Conservation (phyloP, 2,888 invertebrate genomes). For the Anoplius nigerrimus region DNA sequence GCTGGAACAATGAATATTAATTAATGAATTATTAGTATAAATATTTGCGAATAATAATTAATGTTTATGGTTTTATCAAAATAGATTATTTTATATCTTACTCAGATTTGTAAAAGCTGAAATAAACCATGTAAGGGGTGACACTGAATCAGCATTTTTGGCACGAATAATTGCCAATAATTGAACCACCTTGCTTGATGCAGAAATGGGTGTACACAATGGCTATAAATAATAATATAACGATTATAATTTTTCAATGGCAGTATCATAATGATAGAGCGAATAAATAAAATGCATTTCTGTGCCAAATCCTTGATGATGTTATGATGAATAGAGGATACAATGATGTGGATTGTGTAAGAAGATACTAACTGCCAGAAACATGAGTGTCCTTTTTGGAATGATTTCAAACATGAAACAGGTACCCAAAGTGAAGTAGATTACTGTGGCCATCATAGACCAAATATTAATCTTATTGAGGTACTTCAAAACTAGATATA, state of each 20-base stretch:
- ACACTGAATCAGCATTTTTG: slow-evolving; percentile 86
- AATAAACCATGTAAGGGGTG: slow-evolving; percentile 87
- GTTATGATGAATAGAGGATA: too few species aligned
- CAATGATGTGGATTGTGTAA: neutral
- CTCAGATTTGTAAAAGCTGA: slow-evolving; percentile 88
- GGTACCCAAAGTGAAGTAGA: slow-evolving; percentile 70
- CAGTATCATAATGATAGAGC: slow-evolving; percentile 33
- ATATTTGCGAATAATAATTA: neutral
- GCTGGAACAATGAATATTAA: slow-evolving; percentile 77
- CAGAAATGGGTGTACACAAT: slow-evolving; percentile 86
- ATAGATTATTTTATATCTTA: slow-evolving; percentile 74
- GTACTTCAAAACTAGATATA: slow-evolving; percentile 84
- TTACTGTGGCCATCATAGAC: slow-evolving; percentile 62
- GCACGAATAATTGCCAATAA: slow-evolving; percentile 83
- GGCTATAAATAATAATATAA: slow-evolving; percentile 77
- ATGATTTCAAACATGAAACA: slow-evolving; percentile 75
- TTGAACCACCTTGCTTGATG: slow-evolving; percentile 88
- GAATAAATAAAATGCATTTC: slow-evolving; percentile 12
- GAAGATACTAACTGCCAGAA: slow-evolving; percentile 80
- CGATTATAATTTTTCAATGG: neutral
- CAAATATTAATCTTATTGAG: slow-evolving; percentile 77
- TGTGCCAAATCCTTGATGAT: too few species aligned
- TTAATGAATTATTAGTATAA: neutral
- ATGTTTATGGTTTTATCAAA: slow-evolving; percentile 12
- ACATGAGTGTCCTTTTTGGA: slow-evolving; percentile 76